Base-by-base conservation (phyloP, 2,797 vertebrate genomes). In the Dryobates pubescens region DNA sequence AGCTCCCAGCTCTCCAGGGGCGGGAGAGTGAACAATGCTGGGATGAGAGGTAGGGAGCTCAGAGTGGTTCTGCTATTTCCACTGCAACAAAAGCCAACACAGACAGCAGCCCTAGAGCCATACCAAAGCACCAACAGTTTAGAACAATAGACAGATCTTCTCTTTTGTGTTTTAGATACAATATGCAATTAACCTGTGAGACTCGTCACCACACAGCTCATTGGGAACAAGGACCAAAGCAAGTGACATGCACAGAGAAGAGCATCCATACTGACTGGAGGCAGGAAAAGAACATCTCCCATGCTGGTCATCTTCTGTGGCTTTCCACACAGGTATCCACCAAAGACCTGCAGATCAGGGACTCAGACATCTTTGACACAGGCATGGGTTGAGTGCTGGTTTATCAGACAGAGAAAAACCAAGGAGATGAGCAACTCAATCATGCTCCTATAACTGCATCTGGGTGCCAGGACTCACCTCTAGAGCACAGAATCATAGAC, bases 351-450 rank as follows among this genome's bases (percentile, higher is more conserved):
- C 75, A 72, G 68, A 41, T 45, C 18, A 15, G 53, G 26, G 27
- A 17, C 34, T 34, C 1, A 0, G 56, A 30, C 1, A 3, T 32
- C 47, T 38, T 29, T 1, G 1, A 24, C 20, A 6, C 70, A 68
- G 56, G 6, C n/a, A 32, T 2, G 3, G 64, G 7, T 32, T 68
- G 15, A 30, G 17, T n/a, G 17, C 12, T 61, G 5, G 38, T 62
- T 12, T 32, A 10, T 5, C 69, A 41, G n/a, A 20, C 15, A n/a
- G 13, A 67, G 10, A 34, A 14, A 70, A 61, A 13, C 7, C 17
- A 6, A 64, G 62, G 36, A 49, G 47, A n/a, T 17, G 13, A 24
- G 61, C 24, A 58, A 23, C 34, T 18, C 36, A 17, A 24, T 32
- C 9, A 20, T 30, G 27, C 27, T 36, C 64, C 22, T 12, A 1